Conservation (phyloP, 2,113 vertebrate species). For the Fregata magnificens region DNA sequence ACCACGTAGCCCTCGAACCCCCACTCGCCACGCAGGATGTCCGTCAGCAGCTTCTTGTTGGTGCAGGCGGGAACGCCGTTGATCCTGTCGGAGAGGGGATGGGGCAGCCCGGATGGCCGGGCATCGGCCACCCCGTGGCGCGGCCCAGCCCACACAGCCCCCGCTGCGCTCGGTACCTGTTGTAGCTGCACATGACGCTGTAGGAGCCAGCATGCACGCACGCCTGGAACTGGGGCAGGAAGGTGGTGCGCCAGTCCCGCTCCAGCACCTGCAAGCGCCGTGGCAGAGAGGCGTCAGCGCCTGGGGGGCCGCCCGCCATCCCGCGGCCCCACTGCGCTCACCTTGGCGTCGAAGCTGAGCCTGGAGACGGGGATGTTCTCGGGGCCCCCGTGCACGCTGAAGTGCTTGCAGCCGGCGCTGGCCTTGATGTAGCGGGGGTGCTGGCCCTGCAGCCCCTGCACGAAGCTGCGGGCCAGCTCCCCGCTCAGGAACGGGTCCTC, state of each 20-base stretch:
- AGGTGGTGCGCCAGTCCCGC: slow-evolving; percentile 62
- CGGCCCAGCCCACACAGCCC: rapidly evolving
- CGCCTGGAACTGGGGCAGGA: slow-evolving; percentile 71
- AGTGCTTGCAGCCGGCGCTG: slow-evolving; percentile 70
- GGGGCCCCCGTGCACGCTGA: slow-evolving; percentile 62
- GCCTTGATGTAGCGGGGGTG: slow-evolving; percentile 66
- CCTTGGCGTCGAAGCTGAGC: slow-evolving; percentile 60
- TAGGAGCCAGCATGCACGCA: slow-evolving; percentile 60
- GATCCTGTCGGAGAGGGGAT: slow-evolving; percentile 31
- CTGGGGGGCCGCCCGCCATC: rapidly evolving
- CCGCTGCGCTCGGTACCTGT: not conserved
- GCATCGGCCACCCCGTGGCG: rapidly evolving
- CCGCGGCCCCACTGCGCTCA: rapidly evolving
- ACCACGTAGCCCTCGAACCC: slow-evolving; percentile 70
- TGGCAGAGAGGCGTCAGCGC: not conserved
- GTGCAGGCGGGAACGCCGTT: slow-evolving; percentile 62
- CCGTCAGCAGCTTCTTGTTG: slow-evolving; percentile 63
- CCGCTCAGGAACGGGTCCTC: slow-evolving; percentile 65
- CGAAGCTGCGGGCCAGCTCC: slow-evolving; percentile 60
- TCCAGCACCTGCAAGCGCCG: slow-evolving; percentile 38
- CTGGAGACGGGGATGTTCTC: slow-evolving; percentile 67
- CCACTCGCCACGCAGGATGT: slow-evolving; percentile 69
- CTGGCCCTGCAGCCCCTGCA: slow-evolving; percentile 66
- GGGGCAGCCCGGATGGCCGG: rapidly evolving
- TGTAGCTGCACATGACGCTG: slow-evolving; percentile 75